Conservation (phyloP, 2,888 invertebrate genomes). For the Escarpia spicata region DNA sequence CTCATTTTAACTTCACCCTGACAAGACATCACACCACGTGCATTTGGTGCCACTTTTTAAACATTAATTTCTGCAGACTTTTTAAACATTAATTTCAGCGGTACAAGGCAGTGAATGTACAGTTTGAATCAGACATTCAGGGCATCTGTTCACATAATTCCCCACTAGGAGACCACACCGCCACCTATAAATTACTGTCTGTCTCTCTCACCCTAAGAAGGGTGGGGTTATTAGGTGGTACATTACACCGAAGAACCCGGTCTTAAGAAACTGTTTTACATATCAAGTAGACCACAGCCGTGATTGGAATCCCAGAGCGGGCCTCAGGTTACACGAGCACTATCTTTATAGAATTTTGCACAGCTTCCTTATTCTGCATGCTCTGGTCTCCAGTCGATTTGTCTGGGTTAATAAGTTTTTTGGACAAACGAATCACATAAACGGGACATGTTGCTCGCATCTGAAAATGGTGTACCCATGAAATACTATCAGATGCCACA, state of each 20-base stretch:
- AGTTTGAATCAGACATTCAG: neutral
- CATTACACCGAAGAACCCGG: neutral
- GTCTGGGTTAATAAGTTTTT: too few species aligned
- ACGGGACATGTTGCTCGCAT: too few species aligned
- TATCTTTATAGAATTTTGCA: neutral
- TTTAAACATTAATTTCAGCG: neutral
- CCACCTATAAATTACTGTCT: neutral
- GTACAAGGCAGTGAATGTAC: neutral
- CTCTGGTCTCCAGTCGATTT: too few species aligned
- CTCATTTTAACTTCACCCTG: neutral
- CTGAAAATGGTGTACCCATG: too few species aligned
- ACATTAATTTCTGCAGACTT: neutral
- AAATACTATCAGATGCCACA: too few species aligned
- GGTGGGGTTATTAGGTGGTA: neutral
- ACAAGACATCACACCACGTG: neutral
- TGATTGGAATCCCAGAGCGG: neutral
- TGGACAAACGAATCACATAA: too few species aligned
- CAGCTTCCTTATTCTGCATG: too few species aligned
- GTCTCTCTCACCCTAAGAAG: neutral
- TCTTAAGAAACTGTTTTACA: constrained; percentile 16
- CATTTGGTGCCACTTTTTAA: neutral
- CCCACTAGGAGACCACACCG: neutral
- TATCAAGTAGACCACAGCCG: neutral
- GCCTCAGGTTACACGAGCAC: neutral
- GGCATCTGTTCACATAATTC: neutral